These are phyloP conservation scores for Callipepla squamata DNA, from an alignment of 2,113 vertebrate genomes.

Conservation along the genomic window DNA sequence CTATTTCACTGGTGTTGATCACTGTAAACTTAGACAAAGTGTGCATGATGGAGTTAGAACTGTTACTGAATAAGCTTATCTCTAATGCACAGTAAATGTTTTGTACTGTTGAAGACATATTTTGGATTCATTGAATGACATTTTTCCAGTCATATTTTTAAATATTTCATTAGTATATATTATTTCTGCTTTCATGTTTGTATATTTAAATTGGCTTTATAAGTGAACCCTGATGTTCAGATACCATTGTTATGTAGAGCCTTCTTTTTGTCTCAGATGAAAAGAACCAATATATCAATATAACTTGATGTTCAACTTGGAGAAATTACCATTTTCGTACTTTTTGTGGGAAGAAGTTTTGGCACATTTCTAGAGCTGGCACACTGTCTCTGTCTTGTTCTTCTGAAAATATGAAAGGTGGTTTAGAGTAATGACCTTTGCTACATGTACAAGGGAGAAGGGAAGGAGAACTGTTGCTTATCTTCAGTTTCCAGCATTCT, in stretches of 20 bases:
- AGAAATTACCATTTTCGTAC: background rate
- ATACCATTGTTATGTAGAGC: background rate
- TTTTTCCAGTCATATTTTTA: background rate
- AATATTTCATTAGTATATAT: background rate
- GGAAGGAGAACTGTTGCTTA: conserved; percentile 54
- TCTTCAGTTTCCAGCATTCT: conserved; percentile 48
- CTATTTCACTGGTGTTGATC: background rate
- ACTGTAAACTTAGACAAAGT: background rate
- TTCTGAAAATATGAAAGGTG: background rate
- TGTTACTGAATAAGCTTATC: background rate
- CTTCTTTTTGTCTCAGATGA: background rate
- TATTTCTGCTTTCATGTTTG: background rate
- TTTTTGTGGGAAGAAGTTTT: background rate
- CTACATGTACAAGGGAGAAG: background rate
- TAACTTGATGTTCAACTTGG: background rate
- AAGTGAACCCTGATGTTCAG: background rate
- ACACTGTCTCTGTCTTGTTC: background rate
- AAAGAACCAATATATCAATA: background rate
- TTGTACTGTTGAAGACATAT: background rate
- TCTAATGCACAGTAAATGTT: background rate
- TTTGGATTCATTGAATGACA: background rate
- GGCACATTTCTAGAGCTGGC: background rate
- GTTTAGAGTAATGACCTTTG: conserved; percentile 28
- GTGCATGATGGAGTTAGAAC: background rate
- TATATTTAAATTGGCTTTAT: background rate